Evolutionary conservation across 2,797 vertebrate species (phyloP).

Genomic region (Pangasius krempfi): DNA sequence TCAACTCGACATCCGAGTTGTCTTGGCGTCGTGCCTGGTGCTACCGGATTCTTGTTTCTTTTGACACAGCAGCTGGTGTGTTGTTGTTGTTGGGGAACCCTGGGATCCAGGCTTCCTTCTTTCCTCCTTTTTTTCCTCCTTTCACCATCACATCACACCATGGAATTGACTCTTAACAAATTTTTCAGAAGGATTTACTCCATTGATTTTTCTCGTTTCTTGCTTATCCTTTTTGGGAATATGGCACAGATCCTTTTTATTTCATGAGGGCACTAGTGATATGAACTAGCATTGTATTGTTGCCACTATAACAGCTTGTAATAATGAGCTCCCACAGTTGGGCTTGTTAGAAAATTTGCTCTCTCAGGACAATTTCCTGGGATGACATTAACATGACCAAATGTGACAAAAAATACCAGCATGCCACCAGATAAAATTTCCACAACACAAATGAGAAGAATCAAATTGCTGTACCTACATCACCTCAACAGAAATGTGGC

Average conservation of each 20-base stretch:
- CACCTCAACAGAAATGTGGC: background rate
- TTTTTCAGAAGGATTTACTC: background rate
- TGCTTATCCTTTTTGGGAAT: background rate
- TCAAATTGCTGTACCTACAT: background rate
- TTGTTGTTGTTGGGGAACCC: background rate
- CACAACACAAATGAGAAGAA: slow-evolving; percentile 10
- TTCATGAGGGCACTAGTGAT: slow-evolving; percentile 12
- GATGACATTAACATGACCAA: slow-evolving; percentile 77
- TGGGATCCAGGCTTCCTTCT: slow-evolving; percentile 24
- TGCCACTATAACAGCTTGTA: slow-evolving; percentile 18
- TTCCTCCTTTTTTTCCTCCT: background rate
- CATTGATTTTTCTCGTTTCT: background rate
- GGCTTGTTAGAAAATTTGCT: slow-evolving; percentile 61
- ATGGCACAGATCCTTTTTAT: background rate
- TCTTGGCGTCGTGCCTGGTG: slow-evolving; percentile 26
- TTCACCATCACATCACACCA: background rate
- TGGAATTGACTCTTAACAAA: slow-evolving; percentile 1
- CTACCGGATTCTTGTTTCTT: slow-evolving; percentile 42
- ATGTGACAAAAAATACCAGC: slow-evolving; percentile 75
- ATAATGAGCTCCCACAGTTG: slow-evolving; percentile 6
- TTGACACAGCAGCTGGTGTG: slow-evolving; percentile 40
- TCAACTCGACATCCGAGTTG: slow-evolving; percentile 32
- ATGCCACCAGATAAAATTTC: slow-evolving; percentile 65
- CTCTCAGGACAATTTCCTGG: slow-evolving; percentile 67
- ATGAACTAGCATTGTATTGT: background rate